A percentile compares a stretch with the other conserved stretches of the same genome.
phyloP scores from a whole-genome alignment of 2,888 invertebrate genomes.

The Clanis bilineata region DNA sequence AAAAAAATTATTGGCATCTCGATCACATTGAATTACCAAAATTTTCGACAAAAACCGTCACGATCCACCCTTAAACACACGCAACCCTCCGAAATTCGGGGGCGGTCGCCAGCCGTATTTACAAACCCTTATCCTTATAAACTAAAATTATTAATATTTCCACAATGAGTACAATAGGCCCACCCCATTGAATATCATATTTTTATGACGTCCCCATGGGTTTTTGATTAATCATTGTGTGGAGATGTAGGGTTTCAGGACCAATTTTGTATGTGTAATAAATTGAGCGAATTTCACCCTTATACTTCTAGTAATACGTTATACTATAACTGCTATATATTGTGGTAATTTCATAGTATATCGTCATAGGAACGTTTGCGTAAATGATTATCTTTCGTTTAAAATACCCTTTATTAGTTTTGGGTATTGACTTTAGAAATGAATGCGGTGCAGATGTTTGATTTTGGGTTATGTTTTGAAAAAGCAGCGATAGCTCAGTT shows the following conservation, averaged over 20 bases:
- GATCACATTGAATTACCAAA: not conserved
- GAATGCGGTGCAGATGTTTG: conserved; percentile 18
- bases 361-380: conserved; percentile 14
- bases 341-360: not conserved
- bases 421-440: conserved; percentile 14
- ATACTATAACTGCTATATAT: not conserved
- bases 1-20: not conserved
- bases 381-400: conserved; percentile 19
- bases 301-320: not conserved
- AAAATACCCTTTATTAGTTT: conserved; percentile 18
- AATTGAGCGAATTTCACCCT: conserved; percentile 14
- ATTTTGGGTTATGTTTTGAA: not conserved
- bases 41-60: not conserved
- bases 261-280: not conserved
- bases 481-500: no score
- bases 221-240: conserved; percentile 41
- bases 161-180: conserved; percentile 13
- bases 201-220: conserved; percentile 43
- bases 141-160: conserved; percentile 19
- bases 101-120: conserved; percentile 11
- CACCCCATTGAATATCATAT: conserved; percentile 47
- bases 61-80: not conserved
- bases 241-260: conserved; percentile 21
- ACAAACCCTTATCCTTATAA: conserved; percentile 16
- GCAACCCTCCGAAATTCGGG: not conserved